Conservation (phyloP, 2,888 invertebrate genomes). For the Caenorhabditis becei region DNA sequence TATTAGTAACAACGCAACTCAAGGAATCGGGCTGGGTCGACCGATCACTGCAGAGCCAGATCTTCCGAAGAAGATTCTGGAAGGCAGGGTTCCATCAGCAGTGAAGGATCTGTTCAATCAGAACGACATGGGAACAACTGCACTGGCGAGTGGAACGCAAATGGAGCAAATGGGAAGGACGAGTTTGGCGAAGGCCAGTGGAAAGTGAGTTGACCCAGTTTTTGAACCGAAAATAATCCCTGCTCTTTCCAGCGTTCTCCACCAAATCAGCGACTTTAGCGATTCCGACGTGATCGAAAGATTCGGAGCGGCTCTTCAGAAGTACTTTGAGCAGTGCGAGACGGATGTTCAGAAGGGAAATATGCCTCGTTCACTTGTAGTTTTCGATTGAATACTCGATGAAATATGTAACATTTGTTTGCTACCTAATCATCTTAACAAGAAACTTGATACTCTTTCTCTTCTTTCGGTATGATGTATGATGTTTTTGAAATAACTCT, state of each 20-base stretch:
- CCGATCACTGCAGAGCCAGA: slow-evolving; percentile 74
- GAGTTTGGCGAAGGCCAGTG: slow-evolving; percentile 43
- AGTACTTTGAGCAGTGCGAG: slow-evolving; percentile 3
- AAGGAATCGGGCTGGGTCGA: slow-evolving; percentile 71
- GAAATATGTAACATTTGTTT: neutral
- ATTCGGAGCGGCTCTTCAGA: slow-evolving; percentile 15
- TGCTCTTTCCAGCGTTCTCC: slow-evolving; percentile 33
- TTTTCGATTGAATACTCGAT: slow-evolving; percentile 16
- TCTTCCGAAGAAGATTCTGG: slow-evolving; percentile 69
- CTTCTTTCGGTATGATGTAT: neutral
- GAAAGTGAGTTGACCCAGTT: slow-evolving; percentile 27
- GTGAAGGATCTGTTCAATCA: slow-evolving; percentile 52
- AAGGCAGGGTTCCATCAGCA: slow-evolving; percentile 48
- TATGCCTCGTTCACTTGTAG: slow-evolving; percentile 8
- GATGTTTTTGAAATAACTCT: neutral
- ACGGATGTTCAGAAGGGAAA: neutral
- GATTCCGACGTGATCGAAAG: slow-evolving; percentile 23
- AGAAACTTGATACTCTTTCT: slow-evolving; percentile 10
- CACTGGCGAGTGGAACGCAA: slow-evolving; percentile 57
- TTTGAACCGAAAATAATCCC: neutral
- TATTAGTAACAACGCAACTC: slow-evolving; percentile 60
- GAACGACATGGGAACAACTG: slow-evolving; percentile 48
- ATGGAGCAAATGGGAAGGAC: slow-evolving; percentile 66
- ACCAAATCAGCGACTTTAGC: slow-evolving; percentile 49
- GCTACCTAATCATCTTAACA: neutral